Conservation (phyloP, 1,140 invertebrate genomes). For the Metopolophium dirhodum region DNA sequence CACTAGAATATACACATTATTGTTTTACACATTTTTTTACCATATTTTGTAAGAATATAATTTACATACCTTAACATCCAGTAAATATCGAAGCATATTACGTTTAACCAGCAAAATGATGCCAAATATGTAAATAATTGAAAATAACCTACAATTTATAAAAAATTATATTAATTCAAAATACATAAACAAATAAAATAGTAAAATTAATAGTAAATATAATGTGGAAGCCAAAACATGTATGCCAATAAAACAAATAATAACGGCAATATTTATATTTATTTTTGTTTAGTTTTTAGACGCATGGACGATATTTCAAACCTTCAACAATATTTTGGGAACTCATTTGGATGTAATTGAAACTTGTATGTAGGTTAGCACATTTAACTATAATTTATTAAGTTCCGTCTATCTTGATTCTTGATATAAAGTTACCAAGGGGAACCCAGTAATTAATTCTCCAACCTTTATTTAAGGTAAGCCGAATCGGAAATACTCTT, state of each 20-base stretch:
- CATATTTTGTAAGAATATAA: neutral
- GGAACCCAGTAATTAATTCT: too few species aligned
- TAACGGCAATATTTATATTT: neutral
- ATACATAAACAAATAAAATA: neutral
- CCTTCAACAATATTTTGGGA: too few species aligned
- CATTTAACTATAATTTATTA: too few species aligned
- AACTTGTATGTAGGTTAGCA: too few species aligned
- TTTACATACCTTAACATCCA: conserved; percentile 78
- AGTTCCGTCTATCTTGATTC: too few species aligned
- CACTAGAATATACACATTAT: too few species aligned
- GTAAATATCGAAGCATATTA: conserved; percentile 89
- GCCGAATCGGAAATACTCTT: too few species aligned
- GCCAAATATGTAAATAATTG: conserved; percentile 85
- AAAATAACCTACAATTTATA: conserved; percentile 69
- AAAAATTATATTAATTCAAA: neutral
- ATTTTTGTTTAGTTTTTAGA: too few species aligned
- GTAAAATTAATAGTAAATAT: neutral
- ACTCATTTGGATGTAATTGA: too few species aligned
- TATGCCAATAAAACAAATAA: neutral
- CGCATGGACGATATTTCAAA: too few species aligned
- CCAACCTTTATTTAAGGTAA: too few species aligned
- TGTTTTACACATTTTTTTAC: neutral
- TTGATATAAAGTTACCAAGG: too few species aligned
- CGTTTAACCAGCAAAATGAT: conserved; percentile 88
- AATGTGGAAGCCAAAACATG: neutral